Conservation (phyloP, 2,113 vertebrate species). For the Oceanodroma tethys region DNA sequence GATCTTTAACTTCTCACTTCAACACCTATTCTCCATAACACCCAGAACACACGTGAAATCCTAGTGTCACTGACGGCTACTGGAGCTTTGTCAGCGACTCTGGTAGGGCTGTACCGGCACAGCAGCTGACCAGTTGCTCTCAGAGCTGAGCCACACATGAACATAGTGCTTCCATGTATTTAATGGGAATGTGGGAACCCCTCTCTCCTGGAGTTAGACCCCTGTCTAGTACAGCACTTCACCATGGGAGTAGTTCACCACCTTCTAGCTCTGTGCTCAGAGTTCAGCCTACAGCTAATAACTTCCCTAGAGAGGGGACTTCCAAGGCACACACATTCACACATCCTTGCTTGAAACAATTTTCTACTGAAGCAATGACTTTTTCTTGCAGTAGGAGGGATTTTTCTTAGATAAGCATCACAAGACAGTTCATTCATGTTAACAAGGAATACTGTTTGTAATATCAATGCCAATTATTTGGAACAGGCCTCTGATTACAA, state of each 20-base stretch:
- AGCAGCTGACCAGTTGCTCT: neutral
- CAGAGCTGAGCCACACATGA: neutral
- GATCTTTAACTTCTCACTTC: neutral
- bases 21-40: neutral
- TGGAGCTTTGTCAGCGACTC: neutral
- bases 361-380: neutral
- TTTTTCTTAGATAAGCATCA: neutral
- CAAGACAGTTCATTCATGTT: neutral
- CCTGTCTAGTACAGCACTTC: neutral
- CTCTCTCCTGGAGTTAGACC: neutral
- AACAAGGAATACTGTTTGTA: neutral
- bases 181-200: neutral
- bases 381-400: neutral
- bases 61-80: neutral
- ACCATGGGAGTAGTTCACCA: neutral
- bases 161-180: neutral
- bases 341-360: neutral
- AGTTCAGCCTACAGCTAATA: neutral
- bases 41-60: neutral
- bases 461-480: neutral
- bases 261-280: neutral
- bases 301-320: neutral
- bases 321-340: neutral
- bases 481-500: neutral
- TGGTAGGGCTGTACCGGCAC: neutral